A percentile compares a stretch with the other conserved stretches of the same genome.
phyloP scores from a whole-genome alignment of 2,797 vertebrate genomes.

The Lepidocolaptes lacrymiger region DNA sequence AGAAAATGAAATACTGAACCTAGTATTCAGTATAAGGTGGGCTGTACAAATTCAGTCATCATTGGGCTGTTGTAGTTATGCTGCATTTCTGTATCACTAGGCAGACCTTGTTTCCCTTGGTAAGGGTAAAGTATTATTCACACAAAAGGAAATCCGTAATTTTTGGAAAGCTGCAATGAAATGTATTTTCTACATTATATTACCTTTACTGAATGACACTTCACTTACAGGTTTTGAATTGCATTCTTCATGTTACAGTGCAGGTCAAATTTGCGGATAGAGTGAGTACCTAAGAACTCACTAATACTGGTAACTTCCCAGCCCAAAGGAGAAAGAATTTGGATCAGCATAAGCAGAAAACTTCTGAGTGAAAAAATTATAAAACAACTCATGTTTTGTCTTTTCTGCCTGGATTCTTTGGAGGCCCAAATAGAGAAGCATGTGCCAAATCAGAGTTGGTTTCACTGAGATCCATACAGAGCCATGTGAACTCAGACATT shows the following conservation, averaged over 20 bases:
- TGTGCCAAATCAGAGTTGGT: neutral
- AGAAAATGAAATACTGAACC: conserved; percentile 5
- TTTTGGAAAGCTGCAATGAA: neutral
- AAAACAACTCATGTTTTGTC: neutral
- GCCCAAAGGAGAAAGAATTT: neutral
- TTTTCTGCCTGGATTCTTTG: neutral
- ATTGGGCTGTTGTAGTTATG: neutral
- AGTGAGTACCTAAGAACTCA: neutral
- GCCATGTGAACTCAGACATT: neutral
- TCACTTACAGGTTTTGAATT: neutral
- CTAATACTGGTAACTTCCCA: neutral
- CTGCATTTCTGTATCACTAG: neutral
- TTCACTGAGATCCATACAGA: neutral
- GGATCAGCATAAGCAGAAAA: neutral
- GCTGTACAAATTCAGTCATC: neutral
- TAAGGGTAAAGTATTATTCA: neutral
- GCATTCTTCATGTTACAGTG: neutral
- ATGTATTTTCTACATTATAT: neutral
- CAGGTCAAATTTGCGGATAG: neutral
- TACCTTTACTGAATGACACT: neutral
- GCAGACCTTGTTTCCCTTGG: neutral
- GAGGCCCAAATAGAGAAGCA: neutral
- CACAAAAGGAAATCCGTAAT: neutral
- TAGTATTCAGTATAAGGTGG: neutral
- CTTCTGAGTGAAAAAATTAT: neutral